These are phyloP conservation scores for Silurus lanzhouensis DNA, from an alignment of 2,797 vertebrate species.

Conservation along the genomic window DNA sequence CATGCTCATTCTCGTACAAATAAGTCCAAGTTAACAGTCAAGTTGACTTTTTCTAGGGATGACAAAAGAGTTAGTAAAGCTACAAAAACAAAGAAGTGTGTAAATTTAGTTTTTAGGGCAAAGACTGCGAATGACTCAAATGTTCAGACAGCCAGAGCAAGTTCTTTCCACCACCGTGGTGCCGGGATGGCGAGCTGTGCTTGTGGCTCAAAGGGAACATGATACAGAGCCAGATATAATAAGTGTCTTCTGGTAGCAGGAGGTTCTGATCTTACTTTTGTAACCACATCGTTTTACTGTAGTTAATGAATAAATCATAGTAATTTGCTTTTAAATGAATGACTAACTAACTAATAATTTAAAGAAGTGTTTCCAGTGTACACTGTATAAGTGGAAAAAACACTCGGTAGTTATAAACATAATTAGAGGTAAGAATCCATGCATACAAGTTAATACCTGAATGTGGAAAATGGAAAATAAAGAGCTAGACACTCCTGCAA, in stretches of 20 bases:
- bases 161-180: constrained; percentile 6
- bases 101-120: neutral
- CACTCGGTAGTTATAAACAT: neutral
- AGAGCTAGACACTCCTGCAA: neutral
- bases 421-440: neutral
- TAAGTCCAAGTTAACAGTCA: neutral
- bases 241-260: neutral
- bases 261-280: neutral
- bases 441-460: neutral
- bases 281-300: neutral
- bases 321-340: neutral
- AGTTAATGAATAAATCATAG: constrained; percentile 7
- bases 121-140: neutral
- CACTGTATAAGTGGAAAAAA: neutral
- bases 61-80: neutral
- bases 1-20: neutral
- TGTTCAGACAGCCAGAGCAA: neutral
- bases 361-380: neutral
- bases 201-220: constrained; percentile 10
- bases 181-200: neutral
- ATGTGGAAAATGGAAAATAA: neutral
- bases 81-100: neutral
- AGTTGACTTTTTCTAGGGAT: neutral
- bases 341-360: neutral
- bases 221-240: constrained; percentile 13